These are phyloP conservation scores for Stercorarius parasiticus DNA, from an alignment of 2,113 vertebrate genomes.

Conservation along the genomic window DNA sequence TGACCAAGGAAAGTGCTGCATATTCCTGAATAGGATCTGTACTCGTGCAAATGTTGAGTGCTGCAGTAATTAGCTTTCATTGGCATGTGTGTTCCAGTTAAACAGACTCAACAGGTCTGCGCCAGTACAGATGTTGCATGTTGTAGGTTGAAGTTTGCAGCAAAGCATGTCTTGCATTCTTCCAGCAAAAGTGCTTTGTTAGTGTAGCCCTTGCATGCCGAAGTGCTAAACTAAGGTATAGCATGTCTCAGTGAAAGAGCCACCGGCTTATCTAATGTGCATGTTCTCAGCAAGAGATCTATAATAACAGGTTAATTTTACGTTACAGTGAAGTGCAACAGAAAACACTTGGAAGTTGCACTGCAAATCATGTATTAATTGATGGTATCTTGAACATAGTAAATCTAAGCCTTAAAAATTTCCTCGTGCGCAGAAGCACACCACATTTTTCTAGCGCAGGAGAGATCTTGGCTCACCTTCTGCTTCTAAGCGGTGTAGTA, in stretches of 20 bases:
- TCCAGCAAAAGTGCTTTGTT: slow-evolving; percentile 45
- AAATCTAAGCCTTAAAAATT: background rate
- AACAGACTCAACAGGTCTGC: slow-evolving; percentile 6
- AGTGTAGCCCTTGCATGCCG: slow-evolving; percentile 75
- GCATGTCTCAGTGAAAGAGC: slow-evolving; percentile 73
- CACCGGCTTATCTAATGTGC: slow-evolving; percentile 60
- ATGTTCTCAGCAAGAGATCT: slow-evolving; percentile 64
- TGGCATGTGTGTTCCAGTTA: slow-evolving; percentile 43
- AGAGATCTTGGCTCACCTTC: background rate
- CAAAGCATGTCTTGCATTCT: slow-evolving; percentile 76
- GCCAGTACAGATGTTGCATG: slow-evolving; percentile 71
- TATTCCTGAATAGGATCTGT: background rate
- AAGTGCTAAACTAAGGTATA: slow-evolving; percentile 63
- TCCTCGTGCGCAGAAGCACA: background rate
- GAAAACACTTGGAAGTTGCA: slow-evolving; percentile 60
- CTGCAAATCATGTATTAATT: background rate
- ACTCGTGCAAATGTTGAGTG: background rate
- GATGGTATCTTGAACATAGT: background rate
- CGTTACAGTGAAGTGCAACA: slow-evolving; percentile 42
- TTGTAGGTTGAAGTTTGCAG: slow-evolving; percentile 50
- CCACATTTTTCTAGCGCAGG: background rate
- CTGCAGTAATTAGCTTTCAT: background rate
- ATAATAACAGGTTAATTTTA: slow-evolving; percentile 11
- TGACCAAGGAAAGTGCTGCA: background rate
- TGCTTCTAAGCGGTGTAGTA: background rate